These are phyloP conservation scores for Zaprionus lachaisei DNA, from an alignment of 1,140 invertebrate species.

Conservation along the genomic window DNA sequence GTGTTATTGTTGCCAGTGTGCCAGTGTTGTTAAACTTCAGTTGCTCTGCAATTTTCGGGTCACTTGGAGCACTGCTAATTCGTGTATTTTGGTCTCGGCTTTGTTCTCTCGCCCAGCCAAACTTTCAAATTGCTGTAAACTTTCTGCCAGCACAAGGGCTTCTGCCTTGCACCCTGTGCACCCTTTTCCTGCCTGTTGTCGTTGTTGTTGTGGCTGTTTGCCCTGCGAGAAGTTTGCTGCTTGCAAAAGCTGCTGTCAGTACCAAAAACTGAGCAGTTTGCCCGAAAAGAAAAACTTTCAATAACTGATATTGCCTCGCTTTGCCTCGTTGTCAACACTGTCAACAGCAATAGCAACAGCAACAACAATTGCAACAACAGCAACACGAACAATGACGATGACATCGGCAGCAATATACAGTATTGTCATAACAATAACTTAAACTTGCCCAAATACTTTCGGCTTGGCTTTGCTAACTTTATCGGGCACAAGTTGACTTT, in stretches of 20 bases:
- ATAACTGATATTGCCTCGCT: constrained; percentile 65
- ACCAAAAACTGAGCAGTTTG: constrained; percentile 43
- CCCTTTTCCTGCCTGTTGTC: not conserved
- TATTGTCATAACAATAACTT: constrained; percentile 67
- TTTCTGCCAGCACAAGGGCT: constrained; percentile 17
- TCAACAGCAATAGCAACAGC: constrained; percentile 14
- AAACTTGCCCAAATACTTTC: constrained; percentile 63
- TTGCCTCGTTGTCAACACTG: constrained; percentile 39
- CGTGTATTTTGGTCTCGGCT: constrained; percentile 32
- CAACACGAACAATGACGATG: not conserved
- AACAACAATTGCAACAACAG: constrained; percentile 9
- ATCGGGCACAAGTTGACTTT: constrained; percentile 38
- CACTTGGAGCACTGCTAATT: constrained; percentile 32
- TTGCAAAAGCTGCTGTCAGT: constrained; percentile 36
- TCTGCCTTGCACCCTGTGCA: not conserved
- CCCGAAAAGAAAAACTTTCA: constrained; percentile 44
- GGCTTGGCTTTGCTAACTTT: constrained; percentile 49
- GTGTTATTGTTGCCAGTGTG: not conserved
- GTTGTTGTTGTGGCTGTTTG: not conserved
- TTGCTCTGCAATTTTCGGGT: not conserved
- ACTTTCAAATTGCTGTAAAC: constrained; percentile 31
- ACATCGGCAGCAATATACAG: constrained; percentile 14
- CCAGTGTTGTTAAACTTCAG: constrained; percentile 21
- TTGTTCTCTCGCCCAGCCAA: constrained; percentile 12
- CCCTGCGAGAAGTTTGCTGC: constrained; percentile 15